These are phyloP conservation scores for Rhabdophis nuchalis DNA, from an alignment of 2,797 vertebrate genomes.

Conservation along the genomic window DNA sequence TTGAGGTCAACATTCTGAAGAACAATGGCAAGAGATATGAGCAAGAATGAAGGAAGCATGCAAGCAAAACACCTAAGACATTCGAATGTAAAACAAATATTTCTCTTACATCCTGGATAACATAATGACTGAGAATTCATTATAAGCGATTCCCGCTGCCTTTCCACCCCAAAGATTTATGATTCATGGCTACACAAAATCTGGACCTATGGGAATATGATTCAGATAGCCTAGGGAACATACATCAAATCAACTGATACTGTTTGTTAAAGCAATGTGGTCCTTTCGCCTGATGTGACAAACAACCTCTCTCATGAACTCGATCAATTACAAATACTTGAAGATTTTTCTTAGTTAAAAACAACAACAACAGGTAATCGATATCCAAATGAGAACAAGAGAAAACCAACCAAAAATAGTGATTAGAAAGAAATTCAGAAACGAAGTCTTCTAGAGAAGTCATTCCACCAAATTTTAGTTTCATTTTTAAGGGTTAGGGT, in stretches of 20 bases:
- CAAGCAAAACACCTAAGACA: background rate
- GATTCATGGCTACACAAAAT: background rate
- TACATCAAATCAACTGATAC: background rate
- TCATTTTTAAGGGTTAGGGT: too few species aligned
- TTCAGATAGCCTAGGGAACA: background rate
- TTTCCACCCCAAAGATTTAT: background rate
- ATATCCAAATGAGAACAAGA: background rate
- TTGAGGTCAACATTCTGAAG: background rate
- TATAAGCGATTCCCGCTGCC: background rate
- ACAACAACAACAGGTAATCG: background rate
- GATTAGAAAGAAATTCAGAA: background rate
- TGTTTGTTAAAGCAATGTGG: background rate
- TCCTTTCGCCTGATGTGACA: background rate
- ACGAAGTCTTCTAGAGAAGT: background rate
- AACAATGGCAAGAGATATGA: background rate
- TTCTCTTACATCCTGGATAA: background rate
- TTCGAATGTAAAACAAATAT: background rate
- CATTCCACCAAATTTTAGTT: background rate
- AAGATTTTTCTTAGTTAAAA: background rate
- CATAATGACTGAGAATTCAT: background rate
- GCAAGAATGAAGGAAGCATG: background rate
- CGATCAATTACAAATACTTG: background rate
- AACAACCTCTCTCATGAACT: background rate
- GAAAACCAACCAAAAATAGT: background rate
- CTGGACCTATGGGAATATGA: background rate